phyloP scores from a whole-genome alignment of 2,113 vertebrate genomes.

The Okapia johnstoni region DNA sequence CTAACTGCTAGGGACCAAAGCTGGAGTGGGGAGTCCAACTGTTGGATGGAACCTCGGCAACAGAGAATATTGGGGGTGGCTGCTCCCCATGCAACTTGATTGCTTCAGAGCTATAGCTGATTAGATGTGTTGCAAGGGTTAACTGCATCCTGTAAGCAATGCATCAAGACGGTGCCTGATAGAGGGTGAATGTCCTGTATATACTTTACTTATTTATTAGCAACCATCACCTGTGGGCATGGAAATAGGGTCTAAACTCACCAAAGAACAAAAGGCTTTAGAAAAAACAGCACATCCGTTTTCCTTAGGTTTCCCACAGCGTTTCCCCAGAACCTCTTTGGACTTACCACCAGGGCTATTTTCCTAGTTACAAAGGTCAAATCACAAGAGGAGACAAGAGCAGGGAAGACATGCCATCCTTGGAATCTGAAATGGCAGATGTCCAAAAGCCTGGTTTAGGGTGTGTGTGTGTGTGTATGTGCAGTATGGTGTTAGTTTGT shows the following conservation, averaged over 20 bases:
- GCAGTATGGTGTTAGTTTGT: background rate
- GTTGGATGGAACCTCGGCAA: background rate
- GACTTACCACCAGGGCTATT: background rate
- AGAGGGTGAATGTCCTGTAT: background rate
- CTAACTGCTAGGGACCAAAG: background rate
- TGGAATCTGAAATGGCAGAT: conserved; percentile 26
- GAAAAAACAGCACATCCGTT: background rate
- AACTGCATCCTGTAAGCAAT: background rate
- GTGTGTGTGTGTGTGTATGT: background rate
- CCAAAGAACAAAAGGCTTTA: background rate
- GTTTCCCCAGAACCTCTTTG: background rate
- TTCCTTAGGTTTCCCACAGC: background rate
- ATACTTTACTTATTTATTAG: background rate
- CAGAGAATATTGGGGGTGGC: background rate
- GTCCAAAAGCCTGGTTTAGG: background rate
- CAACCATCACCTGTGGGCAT: background rate
- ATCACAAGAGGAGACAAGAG: background rate
- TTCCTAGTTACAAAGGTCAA: background rate
- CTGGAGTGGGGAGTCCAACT: background rate
- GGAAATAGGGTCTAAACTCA: background rate
- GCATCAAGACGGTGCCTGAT: background rate
- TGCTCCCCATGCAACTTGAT: background rate
- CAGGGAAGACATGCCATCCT: background rate
- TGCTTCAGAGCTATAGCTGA: background rate
- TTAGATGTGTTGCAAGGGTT: background rate